Evolutionary conservation across 1,140 invertebrate genomes (phyloP), one percentile per base, ranked within the genome.

Genomic region (Leptinotarsa lineolata): DNA sequence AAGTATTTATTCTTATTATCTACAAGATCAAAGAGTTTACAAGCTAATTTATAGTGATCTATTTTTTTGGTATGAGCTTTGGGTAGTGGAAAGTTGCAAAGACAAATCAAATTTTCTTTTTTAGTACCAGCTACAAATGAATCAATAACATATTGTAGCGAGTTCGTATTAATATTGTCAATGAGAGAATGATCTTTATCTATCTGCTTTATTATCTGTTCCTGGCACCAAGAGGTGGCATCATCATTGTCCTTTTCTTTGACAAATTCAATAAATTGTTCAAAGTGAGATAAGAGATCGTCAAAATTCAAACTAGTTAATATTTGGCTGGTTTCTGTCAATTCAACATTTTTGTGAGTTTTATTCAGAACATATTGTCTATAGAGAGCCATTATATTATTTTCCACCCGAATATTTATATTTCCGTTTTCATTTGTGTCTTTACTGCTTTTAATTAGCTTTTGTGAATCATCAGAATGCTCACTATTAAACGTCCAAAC

Each of bases 41-140:
- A 66, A 12, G 72, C 77, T 20, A 80, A 73, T 59, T 79, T 71
- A 61, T 74, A 80, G 73, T 76, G 79, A 13, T 79, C 76, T 68
- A 77, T 67, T 61, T 20, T 20, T 20, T 74, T 60, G 68, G 68
- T 72, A 60, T 76, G 69, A 20, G 77, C 76, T 69, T 69, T 78
- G 45, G 83, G 82, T 70, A 81, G 75, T 13, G 83, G 83, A 80
- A 79, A 84, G 18, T 72, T 74, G 71, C 83, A 84, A 20, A 39
- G 21, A 75, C 83, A 84, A 45, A 58, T 45, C 63, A 72, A 70
- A 61, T 74, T 48, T 60, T 74, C 39, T 20, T 54, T 22, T 45
- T 70, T 63, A 74, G 81, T 81, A 64, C 74, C 20, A 18, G 65
- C 61, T 11, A 79, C 21, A 74, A 83, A 79, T 18, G 73, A 72